These are phyloP conservation scores for Hemaris fuciformis DNA, from an alignment of 2,888 invertebrate genomes.

Conservation along the genomic window DNA sequence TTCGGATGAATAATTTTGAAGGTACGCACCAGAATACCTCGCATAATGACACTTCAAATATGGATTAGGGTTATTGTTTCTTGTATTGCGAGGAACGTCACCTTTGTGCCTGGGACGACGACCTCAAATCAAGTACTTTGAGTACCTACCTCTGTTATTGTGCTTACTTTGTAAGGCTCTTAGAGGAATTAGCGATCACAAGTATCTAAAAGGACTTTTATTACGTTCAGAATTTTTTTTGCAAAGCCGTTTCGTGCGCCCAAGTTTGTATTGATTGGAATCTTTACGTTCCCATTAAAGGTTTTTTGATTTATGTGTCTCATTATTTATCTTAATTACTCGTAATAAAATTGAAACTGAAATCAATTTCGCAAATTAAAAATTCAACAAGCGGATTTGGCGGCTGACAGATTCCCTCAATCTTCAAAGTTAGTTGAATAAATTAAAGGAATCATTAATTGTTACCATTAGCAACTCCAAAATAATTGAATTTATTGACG, in stretches of 20 bases:
- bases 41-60: conserved; percentile 17
- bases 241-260: neutral
- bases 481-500: conserved; percentile 23
- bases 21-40: conserved; percentile 10
- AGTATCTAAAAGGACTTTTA: neutral
- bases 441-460: neutral
- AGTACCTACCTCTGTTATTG: conserved; percentile 7
- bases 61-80: conserved; percentile 22
- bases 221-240: neutral
- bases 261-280: neutral
- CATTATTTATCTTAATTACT: neutral
- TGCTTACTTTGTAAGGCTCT: neutral
- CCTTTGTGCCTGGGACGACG: conserved; percentile 19
- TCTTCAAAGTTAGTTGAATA: neutral
- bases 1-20: neutral
- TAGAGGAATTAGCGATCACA: neutral
- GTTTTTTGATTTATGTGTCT: neutral
- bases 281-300: neutral
- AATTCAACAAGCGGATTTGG: neutral
- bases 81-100: conserved; percentile 16
- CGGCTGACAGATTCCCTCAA: neutral
- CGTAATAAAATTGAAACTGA: neutral
- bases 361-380: neutral
- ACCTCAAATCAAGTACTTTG: conserved; percentile 16
- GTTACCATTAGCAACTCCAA: neutral